These are phyloP conservation scores for Misgurnus mizolepis DNA, from an alignment of 2,113 vertebrate genomes.

Conservation along the genomic window DNA sequence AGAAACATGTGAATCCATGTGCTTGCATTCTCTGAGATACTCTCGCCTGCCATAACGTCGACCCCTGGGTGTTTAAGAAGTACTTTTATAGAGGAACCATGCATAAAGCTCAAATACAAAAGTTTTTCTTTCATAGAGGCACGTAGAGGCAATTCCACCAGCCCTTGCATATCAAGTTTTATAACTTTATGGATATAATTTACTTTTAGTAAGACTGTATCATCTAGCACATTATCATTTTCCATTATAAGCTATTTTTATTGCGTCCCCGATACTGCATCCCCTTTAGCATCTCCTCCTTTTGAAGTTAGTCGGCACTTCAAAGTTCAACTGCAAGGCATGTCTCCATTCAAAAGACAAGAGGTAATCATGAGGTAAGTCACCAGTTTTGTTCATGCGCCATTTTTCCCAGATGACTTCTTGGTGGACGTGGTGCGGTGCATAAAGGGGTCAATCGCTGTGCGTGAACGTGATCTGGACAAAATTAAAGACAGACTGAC, in stretches of 20 bases:
- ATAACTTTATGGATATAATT: constrained; percentile 23
- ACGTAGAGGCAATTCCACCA: constrained; percentile 16
- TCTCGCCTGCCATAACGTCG: no score
- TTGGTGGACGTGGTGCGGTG: background rate
- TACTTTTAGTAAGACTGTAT: constrained; percentile 21
- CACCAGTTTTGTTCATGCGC: constrained; percentile 1
- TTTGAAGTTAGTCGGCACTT: constrained; percentile 27
- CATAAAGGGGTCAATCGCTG: constrained; percentile 31
- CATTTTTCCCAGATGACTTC: constrained; percentile 23
- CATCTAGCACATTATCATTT: background rate
- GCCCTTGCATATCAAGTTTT: constrained; percentile 27
- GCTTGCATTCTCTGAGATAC: constrained; percentile 12
- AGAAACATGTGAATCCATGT: constrained; percentile 27
- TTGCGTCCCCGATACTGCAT: background rate
- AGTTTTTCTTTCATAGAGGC: background rate
- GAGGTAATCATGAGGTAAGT: constrained; percentile 34
- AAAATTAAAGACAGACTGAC: constrained; percentile 8
- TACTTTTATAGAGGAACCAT: no score
- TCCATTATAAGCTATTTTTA: constrained; percentile 14
- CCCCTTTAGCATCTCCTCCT: background rate
- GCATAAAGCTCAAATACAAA: background rate
- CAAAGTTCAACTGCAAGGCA: constrained; percentile 36
- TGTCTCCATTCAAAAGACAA: constrained; percentile 6
- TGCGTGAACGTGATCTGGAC: constrained; percentile 1
- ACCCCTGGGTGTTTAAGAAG: no score